Conservation (phyloP, 2,113 vertebrate species). For the Melospiza georgiana region DNA sequence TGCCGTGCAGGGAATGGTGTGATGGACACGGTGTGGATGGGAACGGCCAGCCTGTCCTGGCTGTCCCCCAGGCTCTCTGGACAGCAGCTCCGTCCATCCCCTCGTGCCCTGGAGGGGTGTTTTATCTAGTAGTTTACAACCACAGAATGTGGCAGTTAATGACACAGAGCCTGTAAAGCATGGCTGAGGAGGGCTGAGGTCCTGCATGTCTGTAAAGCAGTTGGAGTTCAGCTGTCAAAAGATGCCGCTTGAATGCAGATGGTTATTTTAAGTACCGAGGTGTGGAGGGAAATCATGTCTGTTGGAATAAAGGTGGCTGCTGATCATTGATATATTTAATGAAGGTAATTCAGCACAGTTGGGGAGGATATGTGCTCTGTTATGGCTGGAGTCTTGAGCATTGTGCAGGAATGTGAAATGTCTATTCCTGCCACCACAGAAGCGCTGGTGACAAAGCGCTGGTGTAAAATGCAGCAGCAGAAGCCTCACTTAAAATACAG, state of each 20-base stretch:
- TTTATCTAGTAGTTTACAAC: not conserved
- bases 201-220: not conserved
- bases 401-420: not conserved
- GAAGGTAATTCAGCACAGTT: not conserved
- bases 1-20: accelerated
- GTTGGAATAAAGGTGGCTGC: slow-evolving; percentile 5
- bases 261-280: slow-evolving; percentile 11
- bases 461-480: not conserved
- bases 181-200: not conserved
- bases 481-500: not conserved
- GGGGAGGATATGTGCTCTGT: not conserved
- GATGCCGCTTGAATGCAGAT: slow-evolving; percentile 17
- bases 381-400: not conserved
- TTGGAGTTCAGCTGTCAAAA: slow-evolving; percentile 8
- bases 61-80: not conserved
- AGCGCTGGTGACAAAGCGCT: not conserved
- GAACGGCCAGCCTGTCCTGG: not conserved
- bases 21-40: accelerated
- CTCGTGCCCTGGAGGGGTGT: accelerated
- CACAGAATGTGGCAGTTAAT: not conserved
- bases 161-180: not conserved
- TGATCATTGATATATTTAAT: slow-evolving; percentile 9
- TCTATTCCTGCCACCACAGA: not conserved
- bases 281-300: not conserved
- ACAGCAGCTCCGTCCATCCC: not conserved